Conservation (phyloP, 2,888 invertebrate genomes). For the Calliphora vomitoria region DNA sequence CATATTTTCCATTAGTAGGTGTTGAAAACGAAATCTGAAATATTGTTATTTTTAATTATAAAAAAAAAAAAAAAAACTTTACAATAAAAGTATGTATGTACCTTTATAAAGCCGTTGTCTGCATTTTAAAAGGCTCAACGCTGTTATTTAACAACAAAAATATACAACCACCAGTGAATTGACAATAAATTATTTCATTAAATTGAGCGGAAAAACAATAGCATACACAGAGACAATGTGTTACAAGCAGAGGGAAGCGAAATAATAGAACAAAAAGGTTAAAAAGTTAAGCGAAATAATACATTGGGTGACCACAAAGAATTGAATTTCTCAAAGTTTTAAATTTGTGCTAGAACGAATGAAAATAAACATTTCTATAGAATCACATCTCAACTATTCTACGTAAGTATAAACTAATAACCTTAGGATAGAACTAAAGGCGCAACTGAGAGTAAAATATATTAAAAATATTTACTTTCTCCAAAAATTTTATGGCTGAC, state of each 20-base stretch:
- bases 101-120: constrained; percentile 26
- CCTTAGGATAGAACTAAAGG: no score
- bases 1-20: constrained; percentile 28
- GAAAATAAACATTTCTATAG: no score
- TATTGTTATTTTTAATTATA: constrained; percentile 36
- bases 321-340: no score
- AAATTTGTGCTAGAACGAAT: no score
- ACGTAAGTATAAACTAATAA: no score
- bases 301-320: no score
- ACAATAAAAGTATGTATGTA: neutral
- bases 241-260: neutral
- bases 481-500: no score
- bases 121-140: constrained; percentile 39
- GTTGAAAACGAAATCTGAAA: constrained; percentile 5
- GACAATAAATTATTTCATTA: constrained; percentile 69
- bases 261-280: neutral
- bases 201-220: constrained; percentile 59
- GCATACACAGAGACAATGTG: neutral
- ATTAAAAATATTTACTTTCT: no score
- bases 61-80: neutral
- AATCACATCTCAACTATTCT: no score
- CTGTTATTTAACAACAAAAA: constrained; percentile 45
- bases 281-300: no score
- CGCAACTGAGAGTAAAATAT: no score
- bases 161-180: constrained; percentile 52